Evolutionary conservation across 2,888 invertebrate genomes (phyloP), one percentile per base, ranked within the genome.

Genomic region (Bruchidius siliquastri): DNA sequence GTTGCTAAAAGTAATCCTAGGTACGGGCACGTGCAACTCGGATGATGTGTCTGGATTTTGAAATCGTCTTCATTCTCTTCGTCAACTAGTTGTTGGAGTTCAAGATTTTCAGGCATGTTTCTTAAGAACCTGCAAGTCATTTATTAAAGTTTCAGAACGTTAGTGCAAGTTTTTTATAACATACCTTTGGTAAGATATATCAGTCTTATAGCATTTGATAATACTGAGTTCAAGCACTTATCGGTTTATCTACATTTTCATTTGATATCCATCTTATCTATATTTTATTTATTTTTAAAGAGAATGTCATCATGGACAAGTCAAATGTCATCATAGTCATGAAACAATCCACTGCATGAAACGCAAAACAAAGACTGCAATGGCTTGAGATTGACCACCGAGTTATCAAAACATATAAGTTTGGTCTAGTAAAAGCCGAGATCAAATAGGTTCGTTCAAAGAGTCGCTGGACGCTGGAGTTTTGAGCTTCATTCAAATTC

Each of bases 1-100:
- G 95, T 95, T 20, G 96, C 96, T 73, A 96, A 88, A 78, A 95
- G 88, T 77, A 96, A 89, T 49, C 96, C 96, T 77, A 96, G 88
- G 82, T 94, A 95, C 0, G 95, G 95, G 78, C 86, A 87, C 72
- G 83, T 85, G 67, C 82, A 88, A 88, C 73, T 87, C 86, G 76
- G 87, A 70, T 74, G 77, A 21, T 79, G 74, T 67, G 78, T 74
- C 49, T 78, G 79, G 30, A 84, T 82, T 74, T 81, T 83, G 66
- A 81, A 79, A 80, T 84, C 85, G 77, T 83, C 87, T 82, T 80
- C 87, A 84, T 79, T 88, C 84, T 81, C 88, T 22, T 86, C 88
- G 78, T 93, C 93, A 72, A 94, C 94, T 76, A 95, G 90, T 82
- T 94, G 93, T 86, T 94, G 94, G 73, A 95, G 88, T 87, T 95